These are phyloP conservation scores for Melanotaenia duboulayi DNA, from an alignment of 2,113 vertebrate species.

Conservation along the genomic window DNA sequence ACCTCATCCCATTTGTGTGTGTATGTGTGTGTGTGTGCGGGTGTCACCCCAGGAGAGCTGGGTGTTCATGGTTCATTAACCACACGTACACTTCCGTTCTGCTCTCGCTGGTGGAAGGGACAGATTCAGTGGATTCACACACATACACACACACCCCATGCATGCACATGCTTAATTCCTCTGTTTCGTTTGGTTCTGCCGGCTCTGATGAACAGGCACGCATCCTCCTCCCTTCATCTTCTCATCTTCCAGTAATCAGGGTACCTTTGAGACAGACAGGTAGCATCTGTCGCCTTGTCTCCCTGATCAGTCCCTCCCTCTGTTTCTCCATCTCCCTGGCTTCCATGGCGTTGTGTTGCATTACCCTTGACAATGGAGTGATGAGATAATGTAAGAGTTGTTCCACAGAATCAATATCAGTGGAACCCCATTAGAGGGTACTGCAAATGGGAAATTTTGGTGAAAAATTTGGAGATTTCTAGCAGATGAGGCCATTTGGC, in stretches of 20 bases:
- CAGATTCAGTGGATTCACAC: slow-evolving; percentile 54
- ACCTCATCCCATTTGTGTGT: slow-evolving; percentile 31
- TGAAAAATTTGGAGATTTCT: not conserved
- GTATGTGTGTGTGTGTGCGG: slow-evolving; percentile 26
- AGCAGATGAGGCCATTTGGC: not conserved
- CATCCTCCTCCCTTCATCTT: slow-evolving; percentile 62
- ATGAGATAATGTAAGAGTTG: slow-evolving; percentile 66
- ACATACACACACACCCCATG: slow-evolving; percentile 14
- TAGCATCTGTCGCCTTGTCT: slow-evolving; percentile 83
- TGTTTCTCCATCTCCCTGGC: slow-evolving; percentile 51
- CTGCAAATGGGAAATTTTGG: not conserved
- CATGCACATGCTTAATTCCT: slow-evolving; percentile 4
- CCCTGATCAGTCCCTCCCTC: slow-evolving; percentile 63
- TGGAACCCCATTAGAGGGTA: not conserved
- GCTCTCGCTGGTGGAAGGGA: slow-evolving; percentile 71
- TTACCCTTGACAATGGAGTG: slow-evolving; percentile 53
- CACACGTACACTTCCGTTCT: slow-evolving; percentile 79
- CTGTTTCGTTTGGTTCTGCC: slow-evolving; percentile 68
- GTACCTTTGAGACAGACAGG: slow-evolving; percentile 84
- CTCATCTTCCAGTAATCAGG: slow-evolving; percentile 81
- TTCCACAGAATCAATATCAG: slow-evolving; percentile 35
- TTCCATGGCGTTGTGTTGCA: slow-evolving; percentile 60
- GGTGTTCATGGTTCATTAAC: slow-evolving; percentile 82
- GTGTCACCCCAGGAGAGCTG: slow-evolving; percentile 73
- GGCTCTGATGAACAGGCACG: slow-evolving; percentile 73